Percentiles rank a stretch among this genome's conserved stretches.
Evolutionary conservation across 2,888 invertebrate species (phyloP).

Genomic region (Catocala fraxini): DNA sequence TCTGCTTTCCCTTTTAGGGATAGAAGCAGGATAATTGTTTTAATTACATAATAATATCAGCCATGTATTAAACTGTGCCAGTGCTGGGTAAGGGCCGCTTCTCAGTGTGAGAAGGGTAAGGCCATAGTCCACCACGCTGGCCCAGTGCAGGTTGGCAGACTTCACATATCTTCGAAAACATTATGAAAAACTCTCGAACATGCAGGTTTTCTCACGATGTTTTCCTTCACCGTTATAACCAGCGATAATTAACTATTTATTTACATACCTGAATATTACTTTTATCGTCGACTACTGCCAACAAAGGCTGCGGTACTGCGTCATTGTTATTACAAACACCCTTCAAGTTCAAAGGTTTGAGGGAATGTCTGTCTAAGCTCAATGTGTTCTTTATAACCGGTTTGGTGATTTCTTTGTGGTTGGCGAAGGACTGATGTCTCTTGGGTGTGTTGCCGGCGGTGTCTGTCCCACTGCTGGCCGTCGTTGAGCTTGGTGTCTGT

Average conservation of each 20-base stretch:
- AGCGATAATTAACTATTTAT: not conserved
- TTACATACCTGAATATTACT: conserved; percentile 79
- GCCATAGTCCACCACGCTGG: too few relatives aligned
- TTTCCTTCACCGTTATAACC: too few relatives aligned
- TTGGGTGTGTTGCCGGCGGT: conserved; percentile 65
- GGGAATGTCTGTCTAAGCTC: conserved; percentile 74
- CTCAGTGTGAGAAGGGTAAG: too few relatives aligned
- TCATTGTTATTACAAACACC: conserved; percentile 77
- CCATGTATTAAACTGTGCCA: too few relatives aligned
- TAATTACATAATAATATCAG: too few relatives aligned
- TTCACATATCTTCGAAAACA: too few relatives aligned
- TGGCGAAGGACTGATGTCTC: conserved; percentile 74
- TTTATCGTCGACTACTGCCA: conserved; percentile 81
- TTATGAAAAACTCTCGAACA: too few relatives aligned
- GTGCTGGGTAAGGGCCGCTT: too few relatives aligned
- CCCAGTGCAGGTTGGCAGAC: too few relatives aligned
- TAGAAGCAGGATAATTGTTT: too few relatives aligned
- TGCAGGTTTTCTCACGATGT: too few relatives aligned
- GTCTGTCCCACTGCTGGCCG: conserved; percentile 54
- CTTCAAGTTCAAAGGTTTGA: conserved; percentile 79
- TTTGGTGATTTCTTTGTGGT: conserved; percentile 64
- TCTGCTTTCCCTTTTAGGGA: too few relatives aligned
- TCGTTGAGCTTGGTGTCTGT: conserved; percentile 58
- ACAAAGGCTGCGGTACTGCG: conserved; percentile 67
- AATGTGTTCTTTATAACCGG: conserved; percentile 66